Percentiles rank a stretch among this genome's conserved stretches.
Evolutionary conservation across 2,113 vertebrate species (phyloP).

Genomic region (Motacilla tschutschensis): DNA sequence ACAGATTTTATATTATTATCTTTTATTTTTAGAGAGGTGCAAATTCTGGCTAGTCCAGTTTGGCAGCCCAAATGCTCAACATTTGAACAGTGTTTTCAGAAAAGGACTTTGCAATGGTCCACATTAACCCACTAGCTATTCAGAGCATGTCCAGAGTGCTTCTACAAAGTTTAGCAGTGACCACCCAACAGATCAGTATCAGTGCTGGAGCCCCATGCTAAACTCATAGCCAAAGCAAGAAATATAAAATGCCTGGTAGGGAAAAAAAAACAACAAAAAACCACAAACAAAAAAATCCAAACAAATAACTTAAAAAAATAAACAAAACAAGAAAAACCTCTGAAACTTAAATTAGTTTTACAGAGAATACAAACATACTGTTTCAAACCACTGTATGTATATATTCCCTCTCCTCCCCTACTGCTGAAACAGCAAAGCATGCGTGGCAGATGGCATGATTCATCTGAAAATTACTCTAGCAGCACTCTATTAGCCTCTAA

Average conservation of each 20-base stretch:
- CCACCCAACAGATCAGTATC: background rate
- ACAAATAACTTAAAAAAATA: background rate
- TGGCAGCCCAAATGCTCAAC: background rate
- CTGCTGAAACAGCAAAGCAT: slow-evolving; percentile 48
- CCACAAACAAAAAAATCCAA: background rate
- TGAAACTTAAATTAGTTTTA: background rate
- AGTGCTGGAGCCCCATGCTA: background rate
- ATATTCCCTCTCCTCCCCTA: background rate
- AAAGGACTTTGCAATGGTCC: background rate
- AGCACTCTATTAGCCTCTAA: slow-evolving; percentile 54
- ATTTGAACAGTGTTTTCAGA: background rate
- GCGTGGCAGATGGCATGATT: slow-evolving; percentile 57
- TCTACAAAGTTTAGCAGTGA: background rate
- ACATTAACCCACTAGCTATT: background rate
- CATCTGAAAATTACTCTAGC: slow-evolving; percentile 60
- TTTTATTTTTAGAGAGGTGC: background rate
- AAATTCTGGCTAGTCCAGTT: background rate
- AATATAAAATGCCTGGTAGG: background rate
- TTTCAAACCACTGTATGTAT: background rate
- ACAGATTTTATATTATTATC: background rate
- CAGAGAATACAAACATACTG: background rate
- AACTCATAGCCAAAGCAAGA: background rate
- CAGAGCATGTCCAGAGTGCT: background rate
- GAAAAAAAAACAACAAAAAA: background rate
- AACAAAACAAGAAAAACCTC: background rate